phyloP scores from a whole-genome alignment of 2,888 invertebrate species.

The Alloplasta piceator region DNA sequence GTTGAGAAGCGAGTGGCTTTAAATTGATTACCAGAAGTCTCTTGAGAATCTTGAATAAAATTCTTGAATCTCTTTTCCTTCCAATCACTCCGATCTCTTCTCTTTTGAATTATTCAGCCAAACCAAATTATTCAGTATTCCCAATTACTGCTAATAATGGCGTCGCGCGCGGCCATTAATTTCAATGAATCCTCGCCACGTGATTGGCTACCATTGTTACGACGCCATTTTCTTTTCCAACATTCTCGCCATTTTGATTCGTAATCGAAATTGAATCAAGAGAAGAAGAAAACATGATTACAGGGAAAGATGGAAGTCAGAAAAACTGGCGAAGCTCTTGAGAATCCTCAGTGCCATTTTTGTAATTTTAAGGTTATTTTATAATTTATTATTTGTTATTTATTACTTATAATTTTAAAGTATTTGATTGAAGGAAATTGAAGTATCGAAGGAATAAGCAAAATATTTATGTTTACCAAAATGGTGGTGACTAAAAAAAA shows the following conservation, averaged over 20 bases:
- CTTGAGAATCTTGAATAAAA: too few species aligned
- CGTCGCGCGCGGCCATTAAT: conserved; percentile 14
- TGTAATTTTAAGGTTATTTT: background rate
- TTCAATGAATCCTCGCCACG: background rate
- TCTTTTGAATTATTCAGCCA: background rate
- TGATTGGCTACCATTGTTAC: background rate
- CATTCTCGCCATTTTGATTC: conserved; percentile 35
- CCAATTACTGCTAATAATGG: conserved; percentile 11
- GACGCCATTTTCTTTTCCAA: background rate
- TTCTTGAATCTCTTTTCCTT: too few species aligned
- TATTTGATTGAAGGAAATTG: too few species aligned
- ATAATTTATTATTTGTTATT: too few species aligned
- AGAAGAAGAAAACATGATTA: conserved; percentile 13
- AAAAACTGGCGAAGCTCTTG: conserved; percentile 33
- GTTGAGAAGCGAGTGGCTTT: too few species aligned
- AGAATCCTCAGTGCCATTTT: conserved; percentile 35
- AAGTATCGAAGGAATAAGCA: too few species aligned
- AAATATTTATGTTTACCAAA: too few species aligned
- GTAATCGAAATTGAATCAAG: conserved; percentile 47
- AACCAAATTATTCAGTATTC: too few species aligned
- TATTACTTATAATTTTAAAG: too few species aligned
- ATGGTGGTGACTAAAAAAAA: too few species aligned
- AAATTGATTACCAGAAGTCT: too few species aligned
- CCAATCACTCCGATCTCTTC: background rate
- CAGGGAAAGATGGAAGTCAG: background rate